phyloP scores from a whole-genome alignment of 2,113 vertebrate species.

The Scortum barcoo region DNA sequence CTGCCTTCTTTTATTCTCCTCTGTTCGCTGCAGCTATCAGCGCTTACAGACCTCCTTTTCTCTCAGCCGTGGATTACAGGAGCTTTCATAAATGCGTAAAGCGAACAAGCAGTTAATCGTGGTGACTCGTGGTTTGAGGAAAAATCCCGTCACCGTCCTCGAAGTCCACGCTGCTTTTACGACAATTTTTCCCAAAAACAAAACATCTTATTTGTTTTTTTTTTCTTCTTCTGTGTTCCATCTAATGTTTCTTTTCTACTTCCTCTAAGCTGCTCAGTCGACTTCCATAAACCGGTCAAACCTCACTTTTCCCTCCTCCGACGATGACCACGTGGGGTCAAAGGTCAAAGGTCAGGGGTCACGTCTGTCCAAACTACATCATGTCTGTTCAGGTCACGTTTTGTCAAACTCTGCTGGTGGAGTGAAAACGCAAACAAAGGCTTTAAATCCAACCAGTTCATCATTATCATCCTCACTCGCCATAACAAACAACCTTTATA shows the following conservation, averaged over 20 bases:
- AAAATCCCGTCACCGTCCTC: slow-evolving; percentile 13
- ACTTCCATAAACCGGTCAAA: slow-evolving; percentile 71
- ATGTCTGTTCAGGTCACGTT: not conserved
- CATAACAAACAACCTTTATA: not conserved
- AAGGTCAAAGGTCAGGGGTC: slow-evolving; percentile 24
- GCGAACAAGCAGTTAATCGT: slow-evolving; percentile 1
- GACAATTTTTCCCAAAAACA: not conserved
- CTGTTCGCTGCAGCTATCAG: slow-evolving; percentile 44
- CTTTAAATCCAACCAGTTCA: slow-evolving; percentile 25
- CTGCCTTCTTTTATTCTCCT: not conserved
- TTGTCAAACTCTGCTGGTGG: slow-evolving; percentile 18
- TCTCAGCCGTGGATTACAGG: not conserved
- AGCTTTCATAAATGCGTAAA: slow-evolving; percentile 12
- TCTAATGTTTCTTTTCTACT: slow-evolving; percentile 81
- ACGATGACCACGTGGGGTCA: not conserved
- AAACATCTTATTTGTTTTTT: not conserved
- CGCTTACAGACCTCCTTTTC: slow-evolving; percentile 21
- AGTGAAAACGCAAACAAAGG: slow-evolving; percentile 13
- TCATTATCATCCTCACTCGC: not conserved
- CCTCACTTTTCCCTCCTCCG: slow-evolving; percentile 6
- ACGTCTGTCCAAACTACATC: slow-evolving; percentile 10
- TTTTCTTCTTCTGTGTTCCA: slow-evolving; percentile 9
- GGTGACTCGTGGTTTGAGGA: slow-evolving; percentile 14
- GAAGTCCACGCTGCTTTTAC: slow-evolving; percentile 6
- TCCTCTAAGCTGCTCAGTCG: slow-evolving; percentile 74